Conservation (phyloP, 2,113 vertebrate species). For the Epinephelus moara region DNA sequence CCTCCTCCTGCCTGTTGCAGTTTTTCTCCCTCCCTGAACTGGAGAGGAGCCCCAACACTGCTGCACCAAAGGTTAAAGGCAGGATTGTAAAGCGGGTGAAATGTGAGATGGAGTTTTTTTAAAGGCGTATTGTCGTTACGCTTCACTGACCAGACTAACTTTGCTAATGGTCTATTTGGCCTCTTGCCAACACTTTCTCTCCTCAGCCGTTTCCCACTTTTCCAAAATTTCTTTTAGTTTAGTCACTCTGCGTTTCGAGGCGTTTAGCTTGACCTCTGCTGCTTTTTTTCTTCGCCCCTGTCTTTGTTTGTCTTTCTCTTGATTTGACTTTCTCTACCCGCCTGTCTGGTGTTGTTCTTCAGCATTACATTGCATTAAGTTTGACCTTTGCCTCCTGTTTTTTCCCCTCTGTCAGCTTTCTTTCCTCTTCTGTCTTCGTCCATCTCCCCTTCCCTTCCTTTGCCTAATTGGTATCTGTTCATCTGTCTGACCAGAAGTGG, state of each 20-base stretch:
- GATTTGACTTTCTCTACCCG: not conserved
- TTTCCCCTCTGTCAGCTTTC: conserved; percentile 36
- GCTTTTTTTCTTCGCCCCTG: not conserved
- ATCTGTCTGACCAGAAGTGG: conserved; percentile 7
- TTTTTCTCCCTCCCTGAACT: conserved; percentile 33
- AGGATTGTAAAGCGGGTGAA: conserved; percentile 33
- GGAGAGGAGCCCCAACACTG: not conserved
- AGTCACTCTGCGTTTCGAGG: conserved; percentile 10
- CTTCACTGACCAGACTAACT: conserved; percentile 27
- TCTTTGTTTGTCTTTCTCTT: not conserved
- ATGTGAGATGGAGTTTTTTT: conserved; percentile 36
- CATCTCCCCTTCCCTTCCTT: conserved; percentile 20
- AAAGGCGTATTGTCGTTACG: conserved; percentile 30
- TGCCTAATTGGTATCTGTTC: conserved; percentile 41
- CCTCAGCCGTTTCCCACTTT: not conserved
- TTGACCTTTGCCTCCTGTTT: conserved; percentile 47
- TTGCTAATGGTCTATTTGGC: conserved; percentile 66
- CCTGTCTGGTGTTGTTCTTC: not conserved
- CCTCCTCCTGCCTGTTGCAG: not conserved
- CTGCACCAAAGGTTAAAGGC: conserved; percentile 3
- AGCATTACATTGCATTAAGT: not conserved
- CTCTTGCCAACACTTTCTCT: conserved; percentile 28
- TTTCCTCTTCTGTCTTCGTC: conserved; percentile 20
- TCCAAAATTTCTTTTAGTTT: conserved; percentile 25
- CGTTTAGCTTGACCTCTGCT: conserved; percentile 32